phyloP scores from a whole-genome alignment of 2,113 vertebrate genomes.

The Hippocampus guttulatus region DNA sequence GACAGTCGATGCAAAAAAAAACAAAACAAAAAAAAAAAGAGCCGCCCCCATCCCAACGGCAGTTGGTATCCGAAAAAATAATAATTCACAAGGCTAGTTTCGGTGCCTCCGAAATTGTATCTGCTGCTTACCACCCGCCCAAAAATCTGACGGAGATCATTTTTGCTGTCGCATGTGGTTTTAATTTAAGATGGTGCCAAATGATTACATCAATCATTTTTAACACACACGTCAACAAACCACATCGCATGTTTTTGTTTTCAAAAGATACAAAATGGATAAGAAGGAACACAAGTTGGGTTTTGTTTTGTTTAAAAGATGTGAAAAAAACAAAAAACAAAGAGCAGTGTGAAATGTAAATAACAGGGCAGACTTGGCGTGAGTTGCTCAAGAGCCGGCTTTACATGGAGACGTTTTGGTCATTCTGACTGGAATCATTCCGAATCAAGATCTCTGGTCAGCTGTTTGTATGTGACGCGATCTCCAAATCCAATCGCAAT shows the following conservation, averaged over 20 bases:
- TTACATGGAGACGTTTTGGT: too few relatives aligned
- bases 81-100: too few relatives aligned
- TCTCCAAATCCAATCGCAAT: too few relatives aligned
- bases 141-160: constrained; percentile 13
- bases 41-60: too few relatives aligned
- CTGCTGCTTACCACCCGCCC: background rate
- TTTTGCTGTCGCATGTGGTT: constrained; percentile 22
- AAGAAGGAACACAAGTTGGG: constrained; percentile 30
- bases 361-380: background rate
- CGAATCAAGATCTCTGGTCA: too few relatives aligned
- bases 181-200: constrained; percentile 26
- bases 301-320: constrained; percentile 34
- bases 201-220: too few relatives aligned
- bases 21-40: too few relatives aligned
- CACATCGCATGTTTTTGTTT: constrained; percentile 1
- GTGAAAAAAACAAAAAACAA: constrained; percentile 25
- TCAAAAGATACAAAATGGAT: constrained; percentile 44
- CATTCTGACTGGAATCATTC: too few relatives aligned
- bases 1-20: too few relatives aligned
- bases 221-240: constrained; percentile 10
- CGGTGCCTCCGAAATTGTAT: background rate
- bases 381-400: background rate
- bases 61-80: too few relatives aligned
- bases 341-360: background rate
- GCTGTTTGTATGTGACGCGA: too few relatives aligned